phyloP scores from a whole-genome alignment of 2,888 invertebrate species.

The Apodemia hepburni region DNA sequence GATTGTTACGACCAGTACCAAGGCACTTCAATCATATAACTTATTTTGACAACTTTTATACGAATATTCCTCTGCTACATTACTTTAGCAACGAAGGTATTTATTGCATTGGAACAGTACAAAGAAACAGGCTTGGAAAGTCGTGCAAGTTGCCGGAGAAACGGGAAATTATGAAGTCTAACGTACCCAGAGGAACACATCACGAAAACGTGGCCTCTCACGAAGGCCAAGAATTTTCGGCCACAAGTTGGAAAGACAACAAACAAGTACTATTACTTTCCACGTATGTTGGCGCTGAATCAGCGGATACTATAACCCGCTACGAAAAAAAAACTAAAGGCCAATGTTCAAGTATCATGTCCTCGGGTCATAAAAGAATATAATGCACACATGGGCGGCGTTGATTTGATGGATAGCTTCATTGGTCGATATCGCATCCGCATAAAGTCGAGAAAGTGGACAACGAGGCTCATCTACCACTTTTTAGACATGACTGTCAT shows the following conservation, averaged over 20 bases:
- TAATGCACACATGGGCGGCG: slow-evolving; percentile 36
- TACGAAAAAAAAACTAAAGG: slow-evolving; percentile 39
- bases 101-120: slow-evolving; percentile 42
- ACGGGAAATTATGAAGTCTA: slow-evolving; percentile 37
- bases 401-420: slow-evolving; percentile 40
- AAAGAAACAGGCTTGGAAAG: slow-evolving; percentile 40
- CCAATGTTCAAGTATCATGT: slow-evolving; percentile 39
- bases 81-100: slow-evolving; percentile 40
- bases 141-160: slow-evolving; percentile 40
- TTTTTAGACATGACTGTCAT: slow-evolving; percentile 41
- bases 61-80: slow-evolving; percentile 38
- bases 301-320: slow-evolving; percentile 36
- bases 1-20: slow-evolving; percentile 32
- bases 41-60: slow-evolving; percentile 43
- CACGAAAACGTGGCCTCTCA: slow-evolving; percentile 39
- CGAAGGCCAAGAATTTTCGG: slow-evolving; percentile 37
- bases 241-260: slow-evolving; percentile 41
- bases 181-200: slow-evolving; percentile 39
- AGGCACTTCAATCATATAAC: slow-evolving; percentile 34
- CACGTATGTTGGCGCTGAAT: slow-evolving; percentile 43
- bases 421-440: slow-evolving; percentile 39
- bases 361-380: slow-evolving; percentile 38
- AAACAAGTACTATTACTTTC: slow-evolving; percentile 40
- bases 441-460: slow-evolving; percentile 41
- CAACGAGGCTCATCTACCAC: slow-evolving; percentile 39